These are phyloP conservation scores for Eulimnadia texana DNA, from an alignment of 1,140 invertebrate species.

Conservation along the genomic window DNA sequence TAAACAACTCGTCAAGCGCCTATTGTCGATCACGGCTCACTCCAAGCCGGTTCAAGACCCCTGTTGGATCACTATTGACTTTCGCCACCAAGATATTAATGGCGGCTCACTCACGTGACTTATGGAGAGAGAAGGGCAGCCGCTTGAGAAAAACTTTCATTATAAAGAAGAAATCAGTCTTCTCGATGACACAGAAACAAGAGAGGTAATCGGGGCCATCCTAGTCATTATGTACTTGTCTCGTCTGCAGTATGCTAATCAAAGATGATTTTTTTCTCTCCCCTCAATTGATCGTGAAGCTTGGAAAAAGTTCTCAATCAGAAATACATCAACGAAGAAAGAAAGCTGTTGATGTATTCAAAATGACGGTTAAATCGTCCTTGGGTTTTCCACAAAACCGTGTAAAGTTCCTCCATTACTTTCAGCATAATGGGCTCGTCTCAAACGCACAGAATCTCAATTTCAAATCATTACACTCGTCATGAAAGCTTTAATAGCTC, in stretches of 20 bases:
- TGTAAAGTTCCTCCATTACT: no score
- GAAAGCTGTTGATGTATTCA: no score
- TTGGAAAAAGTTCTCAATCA: no score
- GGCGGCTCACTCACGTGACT: background rate
- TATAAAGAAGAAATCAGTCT: background rate
- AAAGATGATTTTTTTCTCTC: background rate
- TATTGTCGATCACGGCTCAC: background rate
- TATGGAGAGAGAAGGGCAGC: background rate
- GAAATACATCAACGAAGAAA: no score
- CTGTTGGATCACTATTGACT: background rate
- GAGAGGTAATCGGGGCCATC: background rate
- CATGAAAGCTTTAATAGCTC: no score
- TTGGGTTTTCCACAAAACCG: no score
- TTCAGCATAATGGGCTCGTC: no score
- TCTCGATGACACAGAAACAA: background rate
- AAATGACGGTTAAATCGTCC: no score
- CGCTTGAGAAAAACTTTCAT: background rate
- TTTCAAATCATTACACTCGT: no score
- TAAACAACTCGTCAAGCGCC: background rate
- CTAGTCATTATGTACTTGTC: background rate
- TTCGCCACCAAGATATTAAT: background rate
- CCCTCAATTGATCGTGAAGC: background rate
- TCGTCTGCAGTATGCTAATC: background rate
- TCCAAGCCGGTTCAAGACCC: no score
- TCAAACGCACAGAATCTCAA: no score